Evolutionary conservation across 2,797 vertebrate species (phyloP), one percentile per base, ranked within the genome.

Genomic region (Picus viridis): DNA sequence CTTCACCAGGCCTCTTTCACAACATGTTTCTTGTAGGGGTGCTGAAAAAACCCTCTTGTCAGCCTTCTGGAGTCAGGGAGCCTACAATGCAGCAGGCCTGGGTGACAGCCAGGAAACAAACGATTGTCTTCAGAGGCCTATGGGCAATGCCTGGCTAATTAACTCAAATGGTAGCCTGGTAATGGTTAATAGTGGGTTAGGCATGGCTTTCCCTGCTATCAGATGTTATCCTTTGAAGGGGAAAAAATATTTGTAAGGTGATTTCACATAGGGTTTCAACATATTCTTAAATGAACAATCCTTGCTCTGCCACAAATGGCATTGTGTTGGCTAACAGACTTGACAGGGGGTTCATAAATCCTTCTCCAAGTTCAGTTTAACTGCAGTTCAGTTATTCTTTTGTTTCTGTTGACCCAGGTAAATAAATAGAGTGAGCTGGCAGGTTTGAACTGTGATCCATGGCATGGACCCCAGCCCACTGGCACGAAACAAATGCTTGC

Each of bases 191-290:
- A 93, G 82, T 32, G 84, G 87, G 94, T 93, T 93, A 83, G 57
- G 86, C 90, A 94, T 92, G 90, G 90, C 79, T 76, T 94, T 92
- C 51, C 54, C 3, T 5, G 85, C 84, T 30, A 15, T 96, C 94
- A 95, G 95, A 96, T 96, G 91, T 92, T 95, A 96, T 95, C 94
- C 64, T 11, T 81, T 95, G 83, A 92, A 89, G 73, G 75, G 92
- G 83, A 94, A 96, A 96, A 96, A 95, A 96, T 96, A 95, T 90
- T 94, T 96, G 75, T 81, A 83, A 96, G 95, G 87, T 96, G 94
- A 96, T 95, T 97, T 95, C 94, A 95, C 70, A 94, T 81, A 88
- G 0, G 32, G 91, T 96, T 96, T 96, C 93, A 94, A 93, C 93
- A 92, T 95, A 92, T 57, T 92, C 88, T 15, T 88, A 96, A 94